These are phyloP conservation scores for Bothrops jararaca DNA, from an alignment of 2,113 vertebrate genomes.

Conservation along the genomic window DNA sequence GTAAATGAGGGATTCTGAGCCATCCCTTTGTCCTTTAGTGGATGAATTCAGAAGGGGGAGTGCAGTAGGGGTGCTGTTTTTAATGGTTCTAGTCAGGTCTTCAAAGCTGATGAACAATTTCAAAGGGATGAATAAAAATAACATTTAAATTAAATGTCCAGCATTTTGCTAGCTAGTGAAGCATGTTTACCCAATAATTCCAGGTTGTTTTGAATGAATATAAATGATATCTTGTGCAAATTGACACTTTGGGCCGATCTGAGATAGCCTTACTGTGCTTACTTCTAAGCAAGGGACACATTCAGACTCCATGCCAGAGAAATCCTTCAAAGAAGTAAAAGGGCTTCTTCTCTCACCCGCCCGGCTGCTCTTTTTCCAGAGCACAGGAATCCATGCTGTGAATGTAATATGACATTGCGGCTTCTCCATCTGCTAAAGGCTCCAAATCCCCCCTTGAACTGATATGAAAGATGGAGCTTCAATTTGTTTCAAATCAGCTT, in stretches of 20 bases:
- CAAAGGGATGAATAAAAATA: background rate
- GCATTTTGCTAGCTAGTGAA: background rate
- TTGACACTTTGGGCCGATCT: background rate
- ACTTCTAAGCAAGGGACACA: background rate
- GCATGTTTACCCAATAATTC: background rate
- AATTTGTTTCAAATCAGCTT: background rate
- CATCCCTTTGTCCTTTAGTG: background rate
- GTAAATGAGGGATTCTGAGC: background rate
- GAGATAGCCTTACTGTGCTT: background rate
- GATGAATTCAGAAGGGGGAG: background rate
- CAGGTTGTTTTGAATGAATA: background rate
- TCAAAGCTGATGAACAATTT: background rate
- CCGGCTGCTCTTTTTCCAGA: background rate
- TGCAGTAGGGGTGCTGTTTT: background rate
- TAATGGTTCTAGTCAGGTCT: background rate
- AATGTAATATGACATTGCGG: slow-evolving; percentile 6
- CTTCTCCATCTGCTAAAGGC: slow-evolving; percentile 20
- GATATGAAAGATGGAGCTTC: background rate
- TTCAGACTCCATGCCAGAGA: background rate
- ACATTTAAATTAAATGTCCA: background rate
- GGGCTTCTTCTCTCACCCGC: background rate
- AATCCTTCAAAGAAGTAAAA: background rate
- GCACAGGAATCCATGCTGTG: slow-evolving; percentile 4
- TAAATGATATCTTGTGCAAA: background rate
- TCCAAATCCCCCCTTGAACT: slow-evolving; percentile 13